Conservation (phyloP, 2,113 vertebrate genomes). For the Ammospiza nelsoni region DNA sequence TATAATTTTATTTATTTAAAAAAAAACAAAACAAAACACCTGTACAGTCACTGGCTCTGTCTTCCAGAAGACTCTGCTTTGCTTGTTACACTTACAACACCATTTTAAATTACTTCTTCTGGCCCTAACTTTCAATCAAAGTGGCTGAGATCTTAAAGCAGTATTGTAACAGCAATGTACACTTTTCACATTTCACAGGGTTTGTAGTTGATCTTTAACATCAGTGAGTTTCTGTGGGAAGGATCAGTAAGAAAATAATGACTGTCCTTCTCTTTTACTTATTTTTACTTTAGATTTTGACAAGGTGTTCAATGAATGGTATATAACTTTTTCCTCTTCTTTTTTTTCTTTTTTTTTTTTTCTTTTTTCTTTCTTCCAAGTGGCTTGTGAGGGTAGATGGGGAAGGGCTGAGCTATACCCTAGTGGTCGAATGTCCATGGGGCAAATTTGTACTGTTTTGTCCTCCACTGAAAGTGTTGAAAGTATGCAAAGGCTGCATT, state of each 20-base stretch:
- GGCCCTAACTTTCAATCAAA: conserved; percentile 46
- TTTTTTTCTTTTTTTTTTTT: background rate
- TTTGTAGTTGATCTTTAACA: conserved; percentile 66
- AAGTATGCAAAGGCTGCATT: conserved; percentile 93
- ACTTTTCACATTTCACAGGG: conserved; percentile 88
- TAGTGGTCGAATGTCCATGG: conserved; percentile 93
- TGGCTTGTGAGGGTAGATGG: background rate
- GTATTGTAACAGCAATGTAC: conserved; percentile 75
- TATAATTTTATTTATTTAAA: conserved; percentile 58
- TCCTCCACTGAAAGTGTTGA: conserved; percentile 90
- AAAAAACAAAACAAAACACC: conserved; percentile 43
- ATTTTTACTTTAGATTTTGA: conserved; percentile 57
- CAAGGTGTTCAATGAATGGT: conserved; percentile 60
- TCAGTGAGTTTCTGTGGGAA: conserved; percentile 65
- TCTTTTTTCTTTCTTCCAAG: conserved; percentile 23
- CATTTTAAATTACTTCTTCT: conserved; percentile 55
- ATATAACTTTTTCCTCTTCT: background rate
- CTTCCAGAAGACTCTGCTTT: conserved; percentile 62
- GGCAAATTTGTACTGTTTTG: conserved; percentile 95
- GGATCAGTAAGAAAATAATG: conserved; percentile 80
- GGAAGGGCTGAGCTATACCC: conserved; percentile 86
- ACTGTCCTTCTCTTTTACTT: conserved; percentile 65
- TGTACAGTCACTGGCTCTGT: conserved; percentile 73
- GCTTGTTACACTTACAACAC: conserved; percentile 30
- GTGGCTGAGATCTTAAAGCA: conserved; percentile 75